Base-by-base conservation (phyloP, 1,140 invertebrate species). In the Anastrepha obliqua region DNA sequence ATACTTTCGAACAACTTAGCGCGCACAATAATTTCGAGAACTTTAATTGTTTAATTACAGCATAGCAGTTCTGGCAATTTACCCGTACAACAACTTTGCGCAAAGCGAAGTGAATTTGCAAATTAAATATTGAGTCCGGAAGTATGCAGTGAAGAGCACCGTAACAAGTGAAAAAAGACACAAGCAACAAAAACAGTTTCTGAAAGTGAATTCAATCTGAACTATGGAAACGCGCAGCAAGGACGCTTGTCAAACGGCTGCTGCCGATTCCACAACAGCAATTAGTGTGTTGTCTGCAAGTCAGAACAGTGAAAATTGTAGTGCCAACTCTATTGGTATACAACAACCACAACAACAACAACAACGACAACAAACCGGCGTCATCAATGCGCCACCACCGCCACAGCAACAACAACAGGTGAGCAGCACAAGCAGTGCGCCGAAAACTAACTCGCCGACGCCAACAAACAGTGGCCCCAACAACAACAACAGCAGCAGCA, bases 221-320 rank as follows among this genome's bases (percentile, higher is more conserved):
- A 81, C 74, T 13, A 88, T 88, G 88, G 88, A 87, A 65, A 88
- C 88, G 51, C 44, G 86, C 47, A 87, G 58, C 11, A 87, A 81
- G 60, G 91, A 90, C 88, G 91, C 91, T 89, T 92, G 91, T 89
- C 91, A 90, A 88, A 59, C 86, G 20, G 60, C 55, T 8, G 47
- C 42, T 58, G 86, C 86, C 20, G 64, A 87, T 60, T 88, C 88
- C 62, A 62, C 87, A 87, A 88, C 70, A 91, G 89, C 88, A 86
- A 89, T 67, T 55, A 64, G 47, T 87, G 64, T 20, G 29, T 29
- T 29, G 29, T 29, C 17, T 47, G 42, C 47, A 29, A 58, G 4
- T 2, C 62, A 59, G 17, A 29, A 47, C n/a, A 58, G 15, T 59
- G 67, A 55, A 5, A 87, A 88, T 39, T 47, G 90, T 92, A 91